Base-by-base conservation (phyloP, 2,113 vertebrate genomes). In the Bubo blakistoni region DNA sequence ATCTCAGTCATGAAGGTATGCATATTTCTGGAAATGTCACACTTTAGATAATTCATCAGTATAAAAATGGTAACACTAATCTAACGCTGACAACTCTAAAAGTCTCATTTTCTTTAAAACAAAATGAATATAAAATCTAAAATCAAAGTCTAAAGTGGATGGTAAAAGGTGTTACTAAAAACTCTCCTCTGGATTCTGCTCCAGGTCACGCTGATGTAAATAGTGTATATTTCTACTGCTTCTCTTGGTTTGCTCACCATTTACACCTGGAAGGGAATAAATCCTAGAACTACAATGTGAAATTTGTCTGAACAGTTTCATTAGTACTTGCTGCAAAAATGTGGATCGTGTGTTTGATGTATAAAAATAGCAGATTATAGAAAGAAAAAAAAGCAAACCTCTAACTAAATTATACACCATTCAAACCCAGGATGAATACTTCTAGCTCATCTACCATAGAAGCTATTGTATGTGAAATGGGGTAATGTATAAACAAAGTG, bases 401-500 rank as follows among this genome's bases (percentile, higher is more conserved):
- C 34, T 74, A 90, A 96, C 91, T 90, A 95, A 92, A 77, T 55
- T 49, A 58, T 25, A 74, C 40, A 25, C 36, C 42, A 92, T n/a
- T 59, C 77, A 89, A 63, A 40, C 1, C 20, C 77, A 95, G 88
- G 80, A 89, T 85, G 91, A 95, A 94, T 85, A 88, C 91, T 88
- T 83, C 57, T 7, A 76, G 55, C 49, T 63, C 81, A 70, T 89
- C 94, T 67, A 21, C 87, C 89, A 86, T 81, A 71, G 87, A 95
- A 97, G 82, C 80, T 82, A 92, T 92, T 97, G 97, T 95, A 85
- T 27, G 29, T 95, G 94, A 90, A 97, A 95, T 63, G 49, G 90
- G 92, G 77, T 92, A 95, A 97, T 78, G 81, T 96, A 97, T 98
- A 98, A 98, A 98, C 98, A 98, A 73, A 96, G 92, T 66, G 69